Percentiles rank a stretch among this genome's conserved stretches.
These are phyloP conservation scores for Trichoplusia ni DNA, from an alignment of 1,140 invertebrate genomes.

Conservation along the genomic window DNA sequence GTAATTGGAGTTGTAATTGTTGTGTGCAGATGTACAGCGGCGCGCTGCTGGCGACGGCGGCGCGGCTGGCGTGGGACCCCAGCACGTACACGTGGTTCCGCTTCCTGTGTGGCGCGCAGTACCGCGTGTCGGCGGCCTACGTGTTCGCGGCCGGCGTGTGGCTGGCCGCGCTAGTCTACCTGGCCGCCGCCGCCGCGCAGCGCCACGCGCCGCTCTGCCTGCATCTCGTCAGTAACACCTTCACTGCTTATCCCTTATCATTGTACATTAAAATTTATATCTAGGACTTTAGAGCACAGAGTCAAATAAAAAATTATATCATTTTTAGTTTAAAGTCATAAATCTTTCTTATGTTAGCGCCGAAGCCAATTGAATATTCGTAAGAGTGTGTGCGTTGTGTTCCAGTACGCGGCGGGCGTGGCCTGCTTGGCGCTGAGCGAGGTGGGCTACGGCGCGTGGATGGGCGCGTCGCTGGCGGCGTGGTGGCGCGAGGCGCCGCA, in stretches of 20 bases:
- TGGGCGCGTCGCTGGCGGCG: constrained; percentile 63
- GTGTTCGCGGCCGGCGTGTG: constrained; percentile 68
- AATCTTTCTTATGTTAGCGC: too few species aligned
- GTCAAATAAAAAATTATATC: too few species aligned
- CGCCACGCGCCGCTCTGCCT: constrained; percentile 41
- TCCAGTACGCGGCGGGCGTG: constrained; percentile 63
- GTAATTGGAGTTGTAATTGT: not conserved
- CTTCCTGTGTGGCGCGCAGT: constrained; percentile 72
- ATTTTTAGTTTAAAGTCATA: too few species aligned
- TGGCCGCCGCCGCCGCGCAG: constrained; percentile 56
- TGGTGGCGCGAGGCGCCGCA: constrained; percentile 70
- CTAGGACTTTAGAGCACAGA: too few species aligned
- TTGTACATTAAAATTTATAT: too few species aligned
- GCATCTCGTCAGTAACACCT: constrained; percentile 44
- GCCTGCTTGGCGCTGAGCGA: constrained; percentile 62
- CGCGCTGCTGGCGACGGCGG: constrained; percentile 73
- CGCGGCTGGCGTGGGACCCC: constrained; percentile 76
- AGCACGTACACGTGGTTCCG: constrained; percentile 77
- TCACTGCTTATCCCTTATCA: not conserved
- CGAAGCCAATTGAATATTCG: too few species aligned
- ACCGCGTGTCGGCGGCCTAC: constrained; percentile 67
- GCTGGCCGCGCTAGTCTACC: constrained; percentile 69
- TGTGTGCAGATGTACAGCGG: constrained; percentile 71
- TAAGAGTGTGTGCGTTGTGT: not conserved
- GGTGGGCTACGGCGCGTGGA: constrained; percentile 72